These are phyloP conservation scores for Antigone vipio DNA, from an alignment of 2,113 vertebrate species.

Conservation along the genomic window DNA sequence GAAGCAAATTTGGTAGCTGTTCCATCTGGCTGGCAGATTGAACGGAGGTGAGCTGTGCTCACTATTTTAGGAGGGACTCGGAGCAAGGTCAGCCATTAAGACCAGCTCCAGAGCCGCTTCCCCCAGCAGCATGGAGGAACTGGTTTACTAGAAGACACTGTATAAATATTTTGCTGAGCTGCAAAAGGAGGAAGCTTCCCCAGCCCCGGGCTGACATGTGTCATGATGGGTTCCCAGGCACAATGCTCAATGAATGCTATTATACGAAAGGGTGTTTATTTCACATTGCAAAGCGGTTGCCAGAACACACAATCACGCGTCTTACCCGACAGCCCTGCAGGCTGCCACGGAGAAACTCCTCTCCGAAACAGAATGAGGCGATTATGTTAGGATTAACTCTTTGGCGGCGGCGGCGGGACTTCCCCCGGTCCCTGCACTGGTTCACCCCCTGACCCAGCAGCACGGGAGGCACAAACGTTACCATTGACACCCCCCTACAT, in stretches of 20 bases:
- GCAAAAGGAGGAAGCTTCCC: conserved; percentile 61
- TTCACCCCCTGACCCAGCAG: neutral
- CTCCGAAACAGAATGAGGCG: neutral
- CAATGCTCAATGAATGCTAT: conserved; percentile 58
- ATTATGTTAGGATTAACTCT: neutral
- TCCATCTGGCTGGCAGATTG: neutral
- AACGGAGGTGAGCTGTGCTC: fast-evolving
- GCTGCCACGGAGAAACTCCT: neutral
- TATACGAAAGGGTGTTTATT: conserved; percentile 63
- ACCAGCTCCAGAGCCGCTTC: neutral
- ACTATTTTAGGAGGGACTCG: neutral
- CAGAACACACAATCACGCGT: neutral
- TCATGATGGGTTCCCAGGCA: conserved; percentile 48
- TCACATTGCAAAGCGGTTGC: neutral
- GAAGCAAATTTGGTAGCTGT: neutral
- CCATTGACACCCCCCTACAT: fast-evolving
- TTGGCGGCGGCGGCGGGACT: fast-evolving
- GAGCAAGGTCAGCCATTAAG: neutral
- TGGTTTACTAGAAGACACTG: conserved; percentile 26
- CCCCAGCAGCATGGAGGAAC: conserved; percentile 17
- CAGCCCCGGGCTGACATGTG: conserved; percentile 17
- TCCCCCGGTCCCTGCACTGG: neutral
- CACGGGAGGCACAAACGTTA: fast-evolving
- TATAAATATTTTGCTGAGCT: conserved; percentile 57
- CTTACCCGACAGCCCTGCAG: neutral